phyloP scores from a whole-genome alignment of 2,888 invertebrate genomes.

The Stenchaetothrips biformis region DNA sequence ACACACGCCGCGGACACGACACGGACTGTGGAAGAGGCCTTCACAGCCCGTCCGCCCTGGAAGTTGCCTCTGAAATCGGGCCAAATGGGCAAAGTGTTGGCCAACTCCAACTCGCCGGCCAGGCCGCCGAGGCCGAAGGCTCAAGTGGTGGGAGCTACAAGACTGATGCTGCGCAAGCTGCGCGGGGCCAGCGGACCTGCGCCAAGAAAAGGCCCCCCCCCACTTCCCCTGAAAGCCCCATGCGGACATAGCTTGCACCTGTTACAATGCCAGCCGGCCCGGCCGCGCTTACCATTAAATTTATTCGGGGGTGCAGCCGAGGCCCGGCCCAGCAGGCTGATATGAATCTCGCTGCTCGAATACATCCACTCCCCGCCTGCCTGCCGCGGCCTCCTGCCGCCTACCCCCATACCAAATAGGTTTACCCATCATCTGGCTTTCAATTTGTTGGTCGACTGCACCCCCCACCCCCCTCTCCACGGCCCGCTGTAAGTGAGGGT shows the following conservation, averaged over 20 bases:
- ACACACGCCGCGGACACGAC: too few species aligned
- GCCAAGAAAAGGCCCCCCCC: not conserved
- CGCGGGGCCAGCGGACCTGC: too few species aligned
- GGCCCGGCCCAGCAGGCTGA: not conserved
- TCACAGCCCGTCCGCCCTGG: too few species aligned
- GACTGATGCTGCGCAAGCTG: too few species aligned
- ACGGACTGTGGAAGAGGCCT: too few species aligned
- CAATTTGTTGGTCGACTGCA: not conserved
- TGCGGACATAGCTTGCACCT: constrained; percentile 14
- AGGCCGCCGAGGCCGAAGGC: too few species aligned
- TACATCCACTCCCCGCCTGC: too few species aligned
- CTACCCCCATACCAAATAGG: not conserved
- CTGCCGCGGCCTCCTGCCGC: not conserved
- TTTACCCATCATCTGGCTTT: not conserved
- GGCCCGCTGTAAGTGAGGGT: not conserved
- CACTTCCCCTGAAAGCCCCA: not conserved
- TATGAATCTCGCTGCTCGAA: not conserved
- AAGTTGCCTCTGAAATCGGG: too few species aligned
- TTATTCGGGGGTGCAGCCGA: not conserved
- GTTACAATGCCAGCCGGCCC: constrained; percentile 2
- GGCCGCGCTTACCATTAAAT: constrained; percentile 3
- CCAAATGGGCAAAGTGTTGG: too few species aligned
- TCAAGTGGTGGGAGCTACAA: too few species aligned
- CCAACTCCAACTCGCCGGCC: too few species aligned
- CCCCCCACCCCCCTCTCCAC: not conserved